These are phyloP conservation scores for Euclidia mi DNA, from an alignment of 2,888 invertebrate genomes.

Conservation along the genomic window DNA sequence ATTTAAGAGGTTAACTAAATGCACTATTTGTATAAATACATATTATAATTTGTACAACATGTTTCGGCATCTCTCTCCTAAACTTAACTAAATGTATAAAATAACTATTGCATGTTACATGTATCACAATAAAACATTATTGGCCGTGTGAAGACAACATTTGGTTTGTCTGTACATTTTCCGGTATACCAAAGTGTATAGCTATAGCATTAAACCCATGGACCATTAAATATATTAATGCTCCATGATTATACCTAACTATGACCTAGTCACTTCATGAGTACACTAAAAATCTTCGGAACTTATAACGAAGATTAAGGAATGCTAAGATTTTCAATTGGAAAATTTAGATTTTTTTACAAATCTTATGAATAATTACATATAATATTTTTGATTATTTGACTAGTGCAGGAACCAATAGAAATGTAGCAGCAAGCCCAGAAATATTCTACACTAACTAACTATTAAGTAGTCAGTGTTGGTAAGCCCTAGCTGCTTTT, in stretches of 20 bases:
- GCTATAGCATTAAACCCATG: too few relatives aligned
- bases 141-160: too few relatives aligned
- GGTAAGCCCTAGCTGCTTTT: too few relatives aligned
- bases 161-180: too few relatives aligned
- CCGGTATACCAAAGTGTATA: too few relatives aligned
- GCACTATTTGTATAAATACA: constrained; percentile 52
- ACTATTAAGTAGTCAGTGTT: too few relatives aligned
- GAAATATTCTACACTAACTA: too few relatives aligned
- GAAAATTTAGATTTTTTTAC: constrained; percentile 6
- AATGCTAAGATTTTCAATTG: constrained; percentile 31
- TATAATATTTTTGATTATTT: constrained; percentile 28
- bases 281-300: constrained; percentile 18
- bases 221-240: too few relatives aligned
- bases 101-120: neutral
- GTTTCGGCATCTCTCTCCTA: constrained; percentile 37
- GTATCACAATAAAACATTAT: too few relatives aligned
- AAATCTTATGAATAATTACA: constrained; percentile 11
- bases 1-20: constrained; percentile 47
- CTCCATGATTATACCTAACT: neutral
- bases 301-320: constrained; percentile 28
- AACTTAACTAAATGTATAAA: constrained; percentile 30
- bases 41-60: constrained; percentile 47
- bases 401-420: constrained; percentile 40
- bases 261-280: neutral
- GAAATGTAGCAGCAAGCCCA: neutral